Conservation (phyloP, 1,140 invertebrate genomes). For the Aphidius ervi region DNA sequence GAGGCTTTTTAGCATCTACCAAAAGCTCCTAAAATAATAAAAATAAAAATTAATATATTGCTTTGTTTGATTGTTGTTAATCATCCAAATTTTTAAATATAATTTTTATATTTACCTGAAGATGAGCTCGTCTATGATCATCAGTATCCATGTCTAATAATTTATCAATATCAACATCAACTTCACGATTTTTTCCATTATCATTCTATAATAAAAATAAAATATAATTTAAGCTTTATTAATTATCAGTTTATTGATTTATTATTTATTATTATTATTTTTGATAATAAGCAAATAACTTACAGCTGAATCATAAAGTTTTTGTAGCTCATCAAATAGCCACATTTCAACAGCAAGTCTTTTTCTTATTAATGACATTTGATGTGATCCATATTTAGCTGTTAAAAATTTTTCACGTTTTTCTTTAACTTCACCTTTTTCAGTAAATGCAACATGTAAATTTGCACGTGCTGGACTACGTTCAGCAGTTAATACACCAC, state of each 20-base stretch:
- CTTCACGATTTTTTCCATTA: slow-evolving; percentile 63
- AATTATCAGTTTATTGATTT: too few species aligned
- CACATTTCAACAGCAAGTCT: slow-evolving; percentile 94
- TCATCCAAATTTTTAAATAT: not conserved
- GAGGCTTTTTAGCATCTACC: slow-evolving; percentile 76
- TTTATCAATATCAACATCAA: slow-evolving; percentile 91
- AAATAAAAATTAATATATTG: not conserved
- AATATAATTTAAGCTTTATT: not conserved
- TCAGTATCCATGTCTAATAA: slow-evolving; percentile 88
- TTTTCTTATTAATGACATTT: slow-evolving; percentile 94
- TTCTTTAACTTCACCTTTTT: slow-evolving; percentile 82
- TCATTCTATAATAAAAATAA: slow-evolving; percentile 51
- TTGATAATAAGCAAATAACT: slow-evolving; percentile 40
- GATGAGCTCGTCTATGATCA: slow-evolving; percentile 74
- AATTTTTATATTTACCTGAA: slow-evolving; percentile 61
- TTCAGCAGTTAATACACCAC: slow-evolving; percentile 55
- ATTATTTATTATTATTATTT: too few species aligned
- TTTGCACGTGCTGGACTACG: slow-evolving; percentile 72
- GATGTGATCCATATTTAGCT: slow-evolving; percentile 93
- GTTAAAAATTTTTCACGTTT: slow-evolving; percentile 90
- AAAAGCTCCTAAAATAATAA: slow-evolving; percentile 62
- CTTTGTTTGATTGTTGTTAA: not conserved
- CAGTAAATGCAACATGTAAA: slow-evolving; percentile 83
- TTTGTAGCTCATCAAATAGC: slow-evolving; percentile 92
- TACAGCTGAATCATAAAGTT: slow-evolving; percentile 79